These are phyloP conservation scores for Ammodytes marinus DNA, from an alignment of 2,113 vertebrate species.

Conservation along the genomic window DNA sequence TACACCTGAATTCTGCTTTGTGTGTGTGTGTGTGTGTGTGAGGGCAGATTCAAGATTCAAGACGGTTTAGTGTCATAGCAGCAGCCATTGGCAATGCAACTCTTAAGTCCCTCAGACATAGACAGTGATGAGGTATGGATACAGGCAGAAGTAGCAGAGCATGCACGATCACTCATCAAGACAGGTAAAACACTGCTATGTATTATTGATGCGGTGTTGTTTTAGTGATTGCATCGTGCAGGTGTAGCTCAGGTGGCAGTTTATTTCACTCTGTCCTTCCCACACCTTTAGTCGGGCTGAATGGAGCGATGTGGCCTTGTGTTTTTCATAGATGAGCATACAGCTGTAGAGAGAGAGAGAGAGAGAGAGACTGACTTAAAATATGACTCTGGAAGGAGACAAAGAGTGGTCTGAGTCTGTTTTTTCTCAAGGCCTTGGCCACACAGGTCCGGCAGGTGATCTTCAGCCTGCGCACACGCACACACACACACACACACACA, in stretches of 20 bases:
- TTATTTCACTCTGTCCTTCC: conserved; percentile 14
- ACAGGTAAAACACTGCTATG: background rate
- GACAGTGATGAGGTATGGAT: too few species aligned
- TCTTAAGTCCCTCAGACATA: too few species aligned
- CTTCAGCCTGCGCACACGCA: conserved; percentile 43
- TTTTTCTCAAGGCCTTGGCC: conserved; percentile 52
- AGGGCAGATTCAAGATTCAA: too few species aligned
- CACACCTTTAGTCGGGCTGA: background rate
- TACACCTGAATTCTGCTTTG: too few species aligned
- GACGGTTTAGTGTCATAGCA: too few species aligned
- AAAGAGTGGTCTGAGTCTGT: conserved; percentile 33
- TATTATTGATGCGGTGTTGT: background rate
- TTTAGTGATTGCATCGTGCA: background rate
- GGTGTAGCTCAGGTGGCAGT: background rate
- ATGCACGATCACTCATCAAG: background rate
- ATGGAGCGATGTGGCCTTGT: conserved; percentile 1
- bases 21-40: too few species aligned
- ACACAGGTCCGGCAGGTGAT: conserved; percentile 50
- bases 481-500: too few species aligned
- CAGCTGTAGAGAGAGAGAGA: too few species aligned
- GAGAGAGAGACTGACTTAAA: conserved; percentile 27
- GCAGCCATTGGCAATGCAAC: too few species aligned
- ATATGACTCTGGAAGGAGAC: background rate
- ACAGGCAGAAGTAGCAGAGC: too few species aligned
- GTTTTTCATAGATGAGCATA: conserved; percentile 9